A percentile compares a stretch with the other conserved stretches of the same genome.
Conservation (phyloP, 2,888 invertebrate genomes). For the Nephrotoma guestfalica region DNA sequence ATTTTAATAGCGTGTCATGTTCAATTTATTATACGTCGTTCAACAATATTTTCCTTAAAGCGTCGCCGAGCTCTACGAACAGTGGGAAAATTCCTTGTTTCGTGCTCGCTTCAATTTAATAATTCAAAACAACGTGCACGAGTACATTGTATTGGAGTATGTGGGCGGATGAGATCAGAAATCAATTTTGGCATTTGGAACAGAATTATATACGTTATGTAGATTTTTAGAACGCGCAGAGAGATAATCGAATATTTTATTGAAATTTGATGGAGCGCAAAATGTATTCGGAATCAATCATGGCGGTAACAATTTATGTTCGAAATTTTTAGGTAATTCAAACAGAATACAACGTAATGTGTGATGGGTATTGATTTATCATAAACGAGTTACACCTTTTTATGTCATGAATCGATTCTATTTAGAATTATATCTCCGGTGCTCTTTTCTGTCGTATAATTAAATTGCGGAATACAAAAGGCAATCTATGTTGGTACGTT, state of each 20-base stretch:
- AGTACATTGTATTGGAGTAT: background rate
- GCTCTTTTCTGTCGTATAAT: background rate
- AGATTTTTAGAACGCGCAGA: background rate
- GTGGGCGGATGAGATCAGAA: background rate
- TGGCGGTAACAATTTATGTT: background rate
- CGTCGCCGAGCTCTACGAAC: background rate
- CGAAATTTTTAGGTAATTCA: background rate
- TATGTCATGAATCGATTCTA: too few species aligned
- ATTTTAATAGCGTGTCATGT: background rate
- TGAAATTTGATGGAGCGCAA: background rate
- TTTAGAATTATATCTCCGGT: background rate
- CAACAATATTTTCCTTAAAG: background rate
- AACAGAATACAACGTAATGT: background rate
- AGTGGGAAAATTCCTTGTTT: background rate
- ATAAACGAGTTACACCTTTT: background rate
- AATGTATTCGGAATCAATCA: background rate
- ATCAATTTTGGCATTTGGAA: background rate
- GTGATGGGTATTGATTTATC: background rate
- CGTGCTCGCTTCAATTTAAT: too few species aligned
- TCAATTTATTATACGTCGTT: background rate
- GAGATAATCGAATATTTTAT: background rate
- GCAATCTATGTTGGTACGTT: too few species aligned
- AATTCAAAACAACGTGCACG: too few species aligned
- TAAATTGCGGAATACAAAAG: background rate
- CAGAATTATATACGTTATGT: background rate